Conservation (phyloP, 2,888 invertebrate species). For the Tiliacea citrago region DNA sequence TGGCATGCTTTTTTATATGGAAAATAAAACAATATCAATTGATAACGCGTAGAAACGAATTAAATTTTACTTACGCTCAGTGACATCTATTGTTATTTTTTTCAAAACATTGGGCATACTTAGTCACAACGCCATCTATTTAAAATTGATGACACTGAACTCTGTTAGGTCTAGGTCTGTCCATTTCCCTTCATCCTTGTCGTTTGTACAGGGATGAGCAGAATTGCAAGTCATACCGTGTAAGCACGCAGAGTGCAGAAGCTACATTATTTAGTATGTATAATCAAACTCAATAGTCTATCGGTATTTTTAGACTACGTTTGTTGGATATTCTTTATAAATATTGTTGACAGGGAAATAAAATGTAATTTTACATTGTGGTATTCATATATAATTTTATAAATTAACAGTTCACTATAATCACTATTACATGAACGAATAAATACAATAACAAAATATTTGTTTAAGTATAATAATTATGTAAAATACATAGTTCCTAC, state of each 20-base stretch:
- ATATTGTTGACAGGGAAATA: background rate
- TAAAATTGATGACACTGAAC: background rate
- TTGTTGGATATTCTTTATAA: background rate
- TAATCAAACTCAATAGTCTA: background rate
- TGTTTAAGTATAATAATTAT: constrained; percentile 51
- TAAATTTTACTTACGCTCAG: background rate
- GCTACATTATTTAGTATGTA: no score
- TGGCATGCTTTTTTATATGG: rapidly evolving
- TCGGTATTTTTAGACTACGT: background rate
- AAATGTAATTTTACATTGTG: constrained; percentile 12
- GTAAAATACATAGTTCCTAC: constrained; percentile 58
- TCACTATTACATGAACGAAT: constrained; percentile 61
- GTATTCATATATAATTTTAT: constrained; percentile 66
- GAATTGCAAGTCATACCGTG: background rate
- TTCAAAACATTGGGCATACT: background rate
- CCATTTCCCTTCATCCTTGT: background rate
- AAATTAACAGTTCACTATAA: constrained; percentile 68
- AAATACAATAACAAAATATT: constrained; percentile 64
- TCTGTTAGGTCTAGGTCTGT: no score
- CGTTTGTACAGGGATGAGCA: background rate
- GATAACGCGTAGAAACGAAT: background rate
- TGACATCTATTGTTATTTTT: constrained; percentile 29
- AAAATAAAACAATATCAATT: background rate
- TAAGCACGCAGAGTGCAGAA: no score
- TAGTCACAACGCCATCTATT: constrained; percentile 34